Conservation (phyloP, 2,888 invertebrate species). For the Orthosia incerta region DNA sequence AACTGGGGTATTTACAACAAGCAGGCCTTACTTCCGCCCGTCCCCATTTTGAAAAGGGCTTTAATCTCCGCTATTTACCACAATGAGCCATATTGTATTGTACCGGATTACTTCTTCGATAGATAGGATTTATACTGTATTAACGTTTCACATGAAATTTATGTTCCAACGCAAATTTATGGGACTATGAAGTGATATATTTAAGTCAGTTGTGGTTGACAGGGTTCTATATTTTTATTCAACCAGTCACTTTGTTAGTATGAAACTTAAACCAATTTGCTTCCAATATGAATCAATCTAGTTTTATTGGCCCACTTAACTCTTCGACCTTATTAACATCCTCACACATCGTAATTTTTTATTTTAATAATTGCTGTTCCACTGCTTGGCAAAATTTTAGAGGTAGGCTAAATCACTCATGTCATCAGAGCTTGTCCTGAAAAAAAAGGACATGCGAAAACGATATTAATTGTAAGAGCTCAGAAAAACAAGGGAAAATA, state of each 20-base stretch:
- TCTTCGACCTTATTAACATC: too few species aligned
- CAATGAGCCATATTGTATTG: constrained; percentile 45
- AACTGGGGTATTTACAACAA: constrained; percentile 44
- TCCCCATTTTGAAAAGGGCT: constrained; percentile 48
- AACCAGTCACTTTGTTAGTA: not conserved
- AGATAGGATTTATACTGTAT: constrained; percentile 52
- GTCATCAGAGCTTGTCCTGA: too few species aligned
- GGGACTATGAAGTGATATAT: not conserved
- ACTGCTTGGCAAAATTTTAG: too few species aligned
- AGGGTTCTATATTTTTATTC: too few species aligned
- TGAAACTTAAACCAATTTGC: not conserved
- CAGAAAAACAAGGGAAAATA: not conserved
- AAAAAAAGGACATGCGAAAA: too few species aligned
- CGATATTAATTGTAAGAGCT: too few species aligned
- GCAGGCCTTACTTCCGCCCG: constrained; percentile 50
- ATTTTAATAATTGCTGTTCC: too few species aligned
- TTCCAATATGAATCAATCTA: not conserved
- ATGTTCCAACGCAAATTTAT: constrained; percentile 3
- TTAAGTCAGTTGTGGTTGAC: not conserved
- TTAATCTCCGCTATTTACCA: constrained; percentile 68
- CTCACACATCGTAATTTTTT: too few species aligned
- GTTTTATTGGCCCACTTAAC: too few species aligned
- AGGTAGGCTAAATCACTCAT: too few species aligned
- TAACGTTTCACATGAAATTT: constrained; percentile 44
- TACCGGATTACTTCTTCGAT: constrained; percentile 62